A percentile compares a stretch with the other conserved stretches of the same genome.
phyloP scores from a whole-genome alignment of 2,888 invertebrate genomes.

The Lymantria dispar region DNA sequence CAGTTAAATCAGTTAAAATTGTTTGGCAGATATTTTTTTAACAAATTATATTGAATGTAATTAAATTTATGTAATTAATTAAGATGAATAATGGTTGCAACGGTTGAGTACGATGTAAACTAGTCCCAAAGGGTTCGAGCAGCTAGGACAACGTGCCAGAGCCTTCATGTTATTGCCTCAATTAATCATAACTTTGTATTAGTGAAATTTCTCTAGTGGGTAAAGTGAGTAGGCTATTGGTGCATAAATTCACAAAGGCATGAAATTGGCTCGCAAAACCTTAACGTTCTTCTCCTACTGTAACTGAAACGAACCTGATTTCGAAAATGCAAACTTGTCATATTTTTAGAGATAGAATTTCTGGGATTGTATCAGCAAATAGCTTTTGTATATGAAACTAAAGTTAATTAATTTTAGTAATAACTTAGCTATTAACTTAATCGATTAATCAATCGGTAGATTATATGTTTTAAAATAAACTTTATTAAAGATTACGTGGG shows the following conservation, averaged over 20 bases:
- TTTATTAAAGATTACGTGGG: too few relatives aligned
- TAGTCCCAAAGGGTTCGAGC: slow-evolving; percentile 28
- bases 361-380: slow-evolving; percentile 20
- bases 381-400: too few relatives aligned
- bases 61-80: slow-evolving; percentile 13
- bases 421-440: too few relatives aligned
- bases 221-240: slow-evolving; percentile 55
- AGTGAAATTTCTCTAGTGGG: slow-evolving; percentile 75
- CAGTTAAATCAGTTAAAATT: too few relatives aligned
- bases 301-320: slow-evolving; percentile 67
- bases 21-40: too few relatives aligned
- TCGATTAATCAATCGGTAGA: too few relatives aligned
- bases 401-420: too few relatives aligned
- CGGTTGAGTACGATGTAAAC: slow-evolving; percentile 11
- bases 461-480: too few relatives aligned
- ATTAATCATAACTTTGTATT: slow-evolving; percentile 81
- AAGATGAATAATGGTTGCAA: slow-evolving; percentile 22
- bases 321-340: slow-evolving; percentile 25
- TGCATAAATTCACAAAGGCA: slow-evolving; percentile 75
- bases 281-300: slow-evolving; percentile 52
- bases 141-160: slow-evolving; percentile 57
- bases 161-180: slow-evolving; percentile 74
- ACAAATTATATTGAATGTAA: neutral
- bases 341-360: too few relatives aligned
- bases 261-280: slow-evolving; percentile 78